Evolutionary conservation across 2,113 vertebrate species (phyloP).

Genomic region (Rissa tridactyla): DNA sequence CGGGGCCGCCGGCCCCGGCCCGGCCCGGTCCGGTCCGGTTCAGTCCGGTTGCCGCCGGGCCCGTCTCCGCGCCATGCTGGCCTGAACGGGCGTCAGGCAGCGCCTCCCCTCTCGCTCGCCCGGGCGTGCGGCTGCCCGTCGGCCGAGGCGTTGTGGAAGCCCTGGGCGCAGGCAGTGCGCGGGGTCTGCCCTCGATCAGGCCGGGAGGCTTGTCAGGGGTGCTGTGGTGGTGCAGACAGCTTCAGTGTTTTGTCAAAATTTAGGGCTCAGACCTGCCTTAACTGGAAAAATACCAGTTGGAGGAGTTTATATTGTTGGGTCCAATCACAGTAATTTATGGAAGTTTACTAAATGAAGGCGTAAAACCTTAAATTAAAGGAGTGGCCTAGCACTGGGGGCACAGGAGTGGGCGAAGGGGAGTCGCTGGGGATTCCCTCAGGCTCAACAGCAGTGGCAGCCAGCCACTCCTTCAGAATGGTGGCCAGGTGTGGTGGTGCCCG

Average conservation of each 20-base stretch:
- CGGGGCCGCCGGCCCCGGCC: too few relatives aligned
- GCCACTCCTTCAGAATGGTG: background rate
- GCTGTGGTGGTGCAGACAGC: rapidly evolving
- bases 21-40: too few relatives aligned
- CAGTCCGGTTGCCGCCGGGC: too few relatives aligned
- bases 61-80: too few relatives aligned
- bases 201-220: too few relatives aligned
- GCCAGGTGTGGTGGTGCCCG: background rate
- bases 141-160: background rate
- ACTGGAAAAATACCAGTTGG: background rate
- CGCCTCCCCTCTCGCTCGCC: rapidly evolving
- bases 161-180: too few relatives aligned
- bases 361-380: background rate
- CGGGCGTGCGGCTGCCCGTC: rapidly evolving
- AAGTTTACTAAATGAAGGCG: background rate
- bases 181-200: background rate
- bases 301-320: background rate
- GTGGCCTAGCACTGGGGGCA: background rate
- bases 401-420: rapidly evolving
- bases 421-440: too few relatives aligned
- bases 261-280: background rate
- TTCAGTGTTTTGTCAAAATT: rapidly evolving
- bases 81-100: rapidly evolving
- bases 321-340: background rate
- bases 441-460: background rate